Base-by-base conservation (phyloP, 2,797 vertebrate genomes). In the Odontamblyopus lacepedii region DNA sequence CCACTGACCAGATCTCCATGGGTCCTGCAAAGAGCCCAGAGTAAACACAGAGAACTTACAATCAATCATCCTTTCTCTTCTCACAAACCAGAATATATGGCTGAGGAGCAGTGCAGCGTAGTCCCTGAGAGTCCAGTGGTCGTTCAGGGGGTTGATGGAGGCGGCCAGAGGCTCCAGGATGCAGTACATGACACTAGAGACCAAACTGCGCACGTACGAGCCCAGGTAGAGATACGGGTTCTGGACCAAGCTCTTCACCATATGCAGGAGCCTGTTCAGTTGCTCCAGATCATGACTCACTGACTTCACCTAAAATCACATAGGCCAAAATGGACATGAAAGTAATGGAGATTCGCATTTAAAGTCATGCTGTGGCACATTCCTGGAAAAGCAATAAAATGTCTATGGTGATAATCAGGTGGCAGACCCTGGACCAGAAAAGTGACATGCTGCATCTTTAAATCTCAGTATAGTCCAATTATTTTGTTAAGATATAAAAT, bases 141-240 rank as follows among this genome's bases (percentile, higher is more conserved):
- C 97, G 3, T 98, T 98, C 32, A 98, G 94, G 0, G 97, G 97
- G 87, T 98, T 98, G 84, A 98, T 98, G 87, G 97, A 98, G 67
- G 97, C 97, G 0, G 96, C 97, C 67, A 98, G 92, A 0, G 97
- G 97, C 91, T 98, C 97, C 72, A 98, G 83, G 78, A 98, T 96
- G 70, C 97, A 98, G 91, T 98, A 98, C 89, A 97, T 95, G 83
- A 97, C 96, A 0, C 96, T 98, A 87, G 93, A 95, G 19, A 97
- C 95, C 53, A 98, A 89, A 81, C 95, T 97, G 55, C 95, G 94
- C 0, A 96, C 95, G 0, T 98, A 98, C 0, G 96, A 95, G 53
- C 96, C 96, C 91, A 98, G 87, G 85, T 96, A 96, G 61, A 98
- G 87, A 86, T 94, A 97, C 0, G 96, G 96, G 81, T 98, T 98